Base-by-base conservation (phyloP, 2,113 vertebrate species). In the Brachypteracias leptosomus region DNA sequence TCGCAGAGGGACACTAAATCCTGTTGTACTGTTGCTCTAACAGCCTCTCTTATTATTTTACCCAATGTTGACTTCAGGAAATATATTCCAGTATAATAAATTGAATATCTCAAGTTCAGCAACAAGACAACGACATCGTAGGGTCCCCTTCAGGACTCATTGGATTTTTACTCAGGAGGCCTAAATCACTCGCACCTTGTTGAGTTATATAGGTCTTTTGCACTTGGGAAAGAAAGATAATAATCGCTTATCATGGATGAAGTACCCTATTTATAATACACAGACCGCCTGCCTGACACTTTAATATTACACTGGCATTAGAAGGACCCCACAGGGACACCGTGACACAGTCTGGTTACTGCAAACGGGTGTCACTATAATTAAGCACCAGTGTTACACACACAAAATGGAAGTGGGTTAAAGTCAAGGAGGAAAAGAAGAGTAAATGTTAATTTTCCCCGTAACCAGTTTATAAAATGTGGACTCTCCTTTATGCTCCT, bases 171-270 rank as follows among this genome's bases (percentile, higher is more conserved):
- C 94, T 97, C 96, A 11, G 65, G 95, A 97, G 97, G 86, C 94
- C 96, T 98, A 97, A 98, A 97, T 97, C 96, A 97, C 96, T 88
- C 33, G 95, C 95, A 97, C 96, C 96, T 98, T 97, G 88, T 96
- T 97, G 98, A 98, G 97, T 98, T 97, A 98, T 93, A 97, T 77
- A 95, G 95, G 93, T 42, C 93, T 97, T 97, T 97, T 95, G 87
- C 98, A 98, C 97, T 91, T 96, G 98, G 98, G 97, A 97, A 97
- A 97, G 97, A 97, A 98, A 97, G 97, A 98, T 97, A 98, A 98
- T 98, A 97, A 98, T 97, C 63, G 26, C 97, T 98, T 98, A 92
- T 97, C 98, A 97, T 93, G 97, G 98, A 98, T 97, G 96, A 98
- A 98, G 97, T 98, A 94, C 94, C 95, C 97, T 97, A 98, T 98